These are phyloP conservation scores for Agrochola macilenta DNA, from an alignment of 2,888 invertebrate genomes.

Conservation along the genomic window DNA sequence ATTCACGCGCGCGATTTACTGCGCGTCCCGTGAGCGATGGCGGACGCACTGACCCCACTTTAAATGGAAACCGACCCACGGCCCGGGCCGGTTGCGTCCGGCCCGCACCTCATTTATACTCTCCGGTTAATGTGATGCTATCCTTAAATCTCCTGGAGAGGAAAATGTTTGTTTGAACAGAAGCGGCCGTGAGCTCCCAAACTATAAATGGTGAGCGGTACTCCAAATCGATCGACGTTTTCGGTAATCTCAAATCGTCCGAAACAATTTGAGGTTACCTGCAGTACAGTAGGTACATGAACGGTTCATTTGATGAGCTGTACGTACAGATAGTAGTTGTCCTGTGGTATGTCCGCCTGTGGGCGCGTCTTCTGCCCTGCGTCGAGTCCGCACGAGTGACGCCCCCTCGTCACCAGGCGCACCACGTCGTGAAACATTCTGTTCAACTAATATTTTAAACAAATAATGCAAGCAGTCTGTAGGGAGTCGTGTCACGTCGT, in stretches of 20 bases:
- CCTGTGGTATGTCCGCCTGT: slow-evolving; percentile 1
- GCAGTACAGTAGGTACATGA: slow-evolving; percentile 18
- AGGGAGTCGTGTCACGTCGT: slow-evolving; percentile 24
- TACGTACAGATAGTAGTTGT: slow-evolving; percentile 13
- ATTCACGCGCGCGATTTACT: slow-evolving; percentile 79
- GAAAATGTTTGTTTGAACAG: slow-evolving; percentile 48
- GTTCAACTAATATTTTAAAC: slow-evolving; percentile 54
- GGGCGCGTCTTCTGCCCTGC: background rate
- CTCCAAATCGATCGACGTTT: slow-evolving; percentile 17
- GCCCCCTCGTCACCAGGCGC: slow-evolving; percentile 29
- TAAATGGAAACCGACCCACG: slow-evolving; percentile 75
- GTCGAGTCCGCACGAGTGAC: slow-evolving; percentile 42
- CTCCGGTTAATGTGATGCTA: slow-evolving; percentile 85
- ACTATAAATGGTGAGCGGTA: slow-evolving; percentile 18
- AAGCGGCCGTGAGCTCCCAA: slow-evolving; percentile 31
- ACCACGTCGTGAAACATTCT: slow-evolving; percentile 36
- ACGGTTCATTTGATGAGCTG: slow-evolving; percentile 47
- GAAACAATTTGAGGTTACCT: slow-evolving; percentile 27
- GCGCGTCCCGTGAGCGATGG: slow-evolving; percentile 75
- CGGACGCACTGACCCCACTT: slow-evolving; percentile 76
- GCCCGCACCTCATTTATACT: slow-evolving; percentile 78
- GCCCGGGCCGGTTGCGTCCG: slow-evolving; percentile 57
- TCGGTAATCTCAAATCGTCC: too few species aligned
- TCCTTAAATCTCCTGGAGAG: slow-evolving; percentile 81
- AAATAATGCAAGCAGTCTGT: slow-evolving; percentile 34